phyloP scores from a whole-genome alignment of 53 echinoderm and acorn worm species.

The Hippasteria phrygiana region DNA sequence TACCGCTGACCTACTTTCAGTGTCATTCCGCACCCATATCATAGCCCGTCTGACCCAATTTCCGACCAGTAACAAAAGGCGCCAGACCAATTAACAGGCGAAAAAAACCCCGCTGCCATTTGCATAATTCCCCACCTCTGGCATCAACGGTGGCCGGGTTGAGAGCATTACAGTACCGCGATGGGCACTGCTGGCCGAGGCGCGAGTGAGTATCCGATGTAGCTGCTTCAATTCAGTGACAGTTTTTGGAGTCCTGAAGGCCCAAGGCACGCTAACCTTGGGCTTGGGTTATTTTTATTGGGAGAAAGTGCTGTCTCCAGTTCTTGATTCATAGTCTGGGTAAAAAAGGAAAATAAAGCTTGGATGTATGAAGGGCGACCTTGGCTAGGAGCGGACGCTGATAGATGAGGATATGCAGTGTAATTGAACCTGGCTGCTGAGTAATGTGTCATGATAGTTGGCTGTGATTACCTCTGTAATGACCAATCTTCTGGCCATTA shows the following conservation, averaged over 20 bases:
- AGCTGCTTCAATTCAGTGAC: slow-evolving; percentile 2
- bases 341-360: neutral
- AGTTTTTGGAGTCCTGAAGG: neutral
- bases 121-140: slow-evolving; percentile 51
- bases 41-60: slow-evolving; percentile 35
- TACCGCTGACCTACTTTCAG: slow-evolving; percentile 9
- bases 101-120: neutral
- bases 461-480: slow-evolving; percentile 30
- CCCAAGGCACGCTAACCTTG: slow-evolving; percentile 8
- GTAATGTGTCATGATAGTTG: slow-evolving; percentile 2
- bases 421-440: neutral
- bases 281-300: slow-evolving; percentile 13
- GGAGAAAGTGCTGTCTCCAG: too few relatives aligned
- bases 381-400: neutral
- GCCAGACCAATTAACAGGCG: slow-evolving; percentile 53
- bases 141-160: neutral
- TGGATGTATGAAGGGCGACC: neutral
- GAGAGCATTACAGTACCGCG: too few relatives aligned
- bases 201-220: neutral
- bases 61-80: slow-evolving; percentile 40
- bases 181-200: neutral
- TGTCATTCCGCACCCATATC: slow-evolving; percentile 15
- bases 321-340: too few relatives aligned
- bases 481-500: neutral
- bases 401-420: neutral